Percentiles rank a stretch among this genome's conserved stretches.
phyloP scores from a whole-genome alignment of 2,888 invertebrate genomes.

The Agrotis clavis region DNA sequence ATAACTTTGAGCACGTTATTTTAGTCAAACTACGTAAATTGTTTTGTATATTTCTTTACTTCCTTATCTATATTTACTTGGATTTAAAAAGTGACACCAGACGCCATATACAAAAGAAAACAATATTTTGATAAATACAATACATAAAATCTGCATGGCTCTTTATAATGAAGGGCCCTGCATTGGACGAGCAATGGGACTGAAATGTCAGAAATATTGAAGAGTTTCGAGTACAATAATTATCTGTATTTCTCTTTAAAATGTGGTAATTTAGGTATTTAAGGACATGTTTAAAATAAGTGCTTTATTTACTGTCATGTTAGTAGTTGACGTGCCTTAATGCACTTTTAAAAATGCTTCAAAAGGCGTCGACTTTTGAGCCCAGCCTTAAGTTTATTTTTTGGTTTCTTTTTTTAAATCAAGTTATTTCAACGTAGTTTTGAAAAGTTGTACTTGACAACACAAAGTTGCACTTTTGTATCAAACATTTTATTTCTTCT shows the following conservation, averaged over 20 bases:
- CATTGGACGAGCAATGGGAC: not conserved
- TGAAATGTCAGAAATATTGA: conserved; percentile 37
- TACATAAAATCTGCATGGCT: not conserved
- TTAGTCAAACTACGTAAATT: no score
- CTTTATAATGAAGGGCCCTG: conserved; percentile 7
- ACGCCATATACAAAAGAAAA: not conserved
- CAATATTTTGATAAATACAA: not conserved
- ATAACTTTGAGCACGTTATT: no score
- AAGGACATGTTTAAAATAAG: conserved; percentile 52
- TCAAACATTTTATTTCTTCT: no score
- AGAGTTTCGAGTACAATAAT: conserved; percentile 21
- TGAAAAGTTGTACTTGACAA: no score
- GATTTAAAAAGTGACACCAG: no score
- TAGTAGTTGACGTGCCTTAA: not conserved
- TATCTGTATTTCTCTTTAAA: conserved; percentile 31
- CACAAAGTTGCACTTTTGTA: no score
- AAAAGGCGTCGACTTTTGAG: no score
- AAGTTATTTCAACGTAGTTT: no score
- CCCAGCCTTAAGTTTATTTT: no score
- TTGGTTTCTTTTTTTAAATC: no score
- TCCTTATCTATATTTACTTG: no score
- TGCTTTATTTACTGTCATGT: conserved; percentile 47
- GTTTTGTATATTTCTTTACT: no score
- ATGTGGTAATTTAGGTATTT: conserved; percentile 40
- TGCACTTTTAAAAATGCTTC: conserved; percentile 21